Evolutionary conservation across 2,888 invertebrate genomes (phyloP).

Genomic region (Lepidocyrtoides sp.): DNA sequence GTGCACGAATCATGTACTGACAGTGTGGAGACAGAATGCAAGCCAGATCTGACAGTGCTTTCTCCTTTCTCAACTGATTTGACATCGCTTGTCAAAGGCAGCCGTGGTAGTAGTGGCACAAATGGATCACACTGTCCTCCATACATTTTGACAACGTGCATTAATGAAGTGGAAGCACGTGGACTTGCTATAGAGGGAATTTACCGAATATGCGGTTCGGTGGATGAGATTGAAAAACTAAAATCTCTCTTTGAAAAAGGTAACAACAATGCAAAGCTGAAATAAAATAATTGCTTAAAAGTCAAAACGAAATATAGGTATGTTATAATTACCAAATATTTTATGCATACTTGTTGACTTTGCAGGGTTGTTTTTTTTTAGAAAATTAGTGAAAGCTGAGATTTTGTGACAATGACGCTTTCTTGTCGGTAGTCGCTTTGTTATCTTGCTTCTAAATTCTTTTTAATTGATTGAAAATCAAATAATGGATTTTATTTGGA

Average conservation of each 20-base stretch:
- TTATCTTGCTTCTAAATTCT: too few species aligned
- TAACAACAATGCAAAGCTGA: background rate
- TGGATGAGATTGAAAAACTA: slow-evolving; percentile 96
- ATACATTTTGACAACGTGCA: slow-evolving; percentile 93
- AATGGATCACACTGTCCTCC: slow-evolving; percentile 88
- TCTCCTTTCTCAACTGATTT: slow-evolving; percentile 96
- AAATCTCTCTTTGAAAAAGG: slow-evolving; percentile 95
- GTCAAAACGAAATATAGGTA: too few species aligned
- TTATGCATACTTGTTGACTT: too few species aligned
- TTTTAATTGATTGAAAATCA: too few species aligned
- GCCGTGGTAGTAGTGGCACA: background rate
- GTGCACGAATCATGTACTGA: slow-evolving; percentile 75
- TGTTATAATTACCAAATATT: too few species aligned
- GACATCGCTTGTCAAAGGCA: slow-evolving; percentile 93
- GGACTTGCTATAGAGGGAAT: slow-evolving; percentile 96
- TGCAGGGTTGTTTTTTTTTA: too few species aligned
- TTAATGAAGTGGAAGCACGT: slow-evolving; percentile 94
- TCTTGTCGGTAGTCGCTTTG: too few species aligned
- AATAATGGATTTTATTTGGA: too few species aligned
- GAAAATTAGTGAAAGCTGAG: too few species aligned
- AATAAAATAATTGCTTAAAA: background rate
- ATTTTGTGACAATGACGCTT: too few species aligned
- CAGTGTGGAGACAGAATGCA: slow-evolving; percentile 88
- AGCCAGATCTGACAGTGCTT: slow-evolving; percentile 95
- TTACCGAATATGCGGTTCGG: slow-evolving; percentile 96